Percentiles rank a stretch among this genome's conserved stretches.
Evolutionary conservation across 64 coral and sea anemone genomes (phyloP).

Genomic region (Pachyseris speciosa): DNA sequence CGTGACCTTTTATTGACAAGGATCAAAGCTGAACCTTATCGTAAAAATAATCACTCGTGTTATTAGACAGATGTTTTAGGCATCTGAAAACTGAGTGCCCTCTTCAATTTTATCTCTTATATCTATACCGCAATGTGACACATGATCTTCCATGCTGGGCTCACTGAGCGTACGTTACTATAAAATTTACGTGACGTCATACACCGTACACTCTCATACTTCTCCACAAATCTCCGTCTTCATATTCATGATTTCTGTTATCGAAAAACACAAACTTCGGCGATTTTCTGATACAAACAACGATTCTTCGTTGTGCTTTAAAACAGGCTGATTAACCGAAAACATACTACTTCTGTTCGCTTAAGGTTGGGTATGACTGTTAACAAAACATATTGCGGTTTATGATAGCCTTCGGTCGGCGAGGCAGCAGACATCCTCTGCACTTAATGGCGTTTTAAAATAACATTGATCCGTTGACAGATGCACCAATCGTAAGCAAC

Average conservation of each 20-base stretch:
- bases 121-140: no score
- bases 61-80: no score
- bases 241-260: not conserved
- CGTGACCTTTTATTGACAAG: no score
- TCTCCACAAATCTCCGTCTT: no score
- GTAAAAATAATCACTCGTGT: no score
- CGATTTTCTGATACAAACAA: not conserved
- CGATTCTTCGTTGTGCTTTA: not conserved
- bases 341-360: not conserved
- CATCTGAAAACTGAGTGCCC: no score
- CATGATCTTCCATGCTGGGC: no score
- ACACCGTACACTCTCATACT: no score
- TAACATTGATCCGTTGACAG: not conserved
- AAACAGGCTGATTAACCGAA: no score
- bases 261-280: not conserved
- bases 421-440: not conserved
- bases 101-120: no score
- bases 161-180: no score
- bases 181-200: not conserved
- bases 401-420: not conserved
- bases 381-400: not conserved
- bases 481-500: not conserved
- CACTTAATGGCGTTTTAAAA: not conserved
- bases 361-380: not conserved
- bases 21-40: no score